Conservation (phyloP, 2,888 invertebrate genomes). For the Melipona beecheii region DNA sequence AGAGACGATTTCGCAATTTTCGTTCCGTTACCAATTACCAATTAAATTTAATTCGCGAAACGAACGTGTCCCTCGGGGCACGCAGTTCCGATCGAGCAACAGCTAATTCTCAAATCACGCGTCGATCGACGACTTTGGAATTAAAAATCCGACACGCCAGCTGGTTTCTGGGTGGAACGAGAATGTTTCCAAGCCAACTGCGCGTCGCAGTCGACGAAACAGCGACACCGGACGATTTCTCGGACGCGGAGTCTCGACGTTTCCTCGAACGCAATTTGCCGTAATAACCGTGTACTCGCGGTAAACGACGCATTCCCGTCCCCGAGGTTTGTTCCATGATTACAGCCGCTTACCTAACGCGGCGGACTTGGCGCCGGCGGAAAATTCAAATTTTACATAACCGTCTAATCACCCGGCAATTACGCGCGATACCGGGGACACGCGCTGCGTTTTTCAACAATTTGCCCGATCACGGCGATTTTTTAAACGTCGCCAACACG, state of each 20-base stretch:
- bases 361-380: slow-evolving; percentile 40
- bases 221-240: neutral
- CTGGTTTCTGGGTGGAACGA: neutral
- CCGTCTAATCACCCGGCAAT: slow-evolving; percentile 26
- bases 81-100: too few relatives aligned
- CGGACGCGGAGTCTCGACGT: slow-evolving; percentile 12
- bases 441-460: neutral
- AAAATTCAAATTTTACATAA: slow-evolving; percentile 53
- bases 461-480: neutral
- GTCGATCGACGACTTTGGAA: neutral
- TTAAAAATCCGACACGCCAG: neutral
- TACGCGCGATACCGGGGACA: neutral
- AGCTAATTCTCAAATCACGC: neutral
- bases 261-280: slow-evolving; percentile 48
- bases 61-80: too few relatives aligned
- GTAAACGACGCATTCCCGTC: slow-evolving; percentile 25
- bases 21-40: too few relatives aligned
- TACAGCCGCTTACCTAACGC: slow-evolving; percentile 34
- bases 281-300: slow-evolving; percentile 27
- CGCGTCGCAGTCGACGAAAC: neutral
- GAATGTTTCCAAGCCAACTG: neutral
- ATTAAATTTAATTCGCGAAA: too few relatives aligned
- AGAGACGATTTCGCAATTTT: too few relatives aligned
- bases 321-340: slow-evolving; percentile 30
- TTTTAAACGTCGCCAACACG: too few relatives aligned